These are phyloP conservation scores for Strigamia transsilvanica DNA, from an alignment of 2,888 invertebrate species.

Conservation along the genomic window DNA sequence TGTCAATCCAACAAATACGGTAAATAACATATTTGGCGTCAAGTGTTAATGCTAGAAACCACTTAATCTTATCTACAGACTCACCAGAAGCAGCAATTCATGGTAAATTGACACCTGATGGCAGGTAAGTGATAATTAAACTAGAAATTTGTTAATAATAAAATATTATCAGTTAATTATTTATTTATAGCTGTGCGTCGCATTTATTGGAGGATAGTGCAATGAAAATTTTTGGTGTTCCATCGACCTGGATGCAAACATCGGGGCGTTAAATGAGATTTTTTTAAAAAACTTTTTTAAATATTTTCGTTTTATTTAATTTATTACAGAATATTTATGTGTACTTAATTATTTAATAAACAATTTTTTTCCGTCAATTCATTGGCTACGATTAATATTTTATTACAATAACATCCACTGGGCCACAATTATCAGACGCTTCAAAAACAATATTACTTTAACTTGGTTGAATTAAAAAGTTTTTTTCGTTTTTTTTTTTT, in stretches of 20 bases:
- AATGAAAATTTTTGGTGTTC: constrained; percentile 56
- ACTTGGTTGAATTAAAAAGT: neutral
- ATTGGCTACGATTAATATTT: constrained; percentile 10
- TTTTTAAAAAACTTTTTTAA: neutral
- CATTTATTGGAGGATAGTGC: constrained; percentile 51
- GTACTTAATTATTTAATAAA: constrained; percentile 33
- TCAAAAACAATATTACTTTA: neutral
- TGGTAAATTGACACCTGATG: neutral
- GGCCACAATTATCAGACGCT: constrained; percentile 3
- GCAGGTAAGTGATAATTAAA: neutral
- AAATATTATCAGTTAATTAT: too few relatives aligned
- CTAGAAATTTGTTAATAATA: too few relatives aligned
- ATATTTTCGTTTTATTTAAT: neutral
- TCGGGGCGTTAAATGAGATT: neutral
- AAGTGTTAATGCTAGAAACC: too few relatives aligned
- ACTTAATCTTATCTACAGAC: neutral
- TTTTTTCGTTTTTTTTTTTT: too few relatives aligned
- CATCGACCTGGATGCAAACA: constrained; percentile 50
- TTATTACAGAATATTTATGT: constrained; percentile 11
- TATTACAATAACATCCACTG: constrained; percentile 38
- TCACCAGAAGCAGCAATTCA: neutral
- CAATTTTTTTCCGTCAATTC: neutral
- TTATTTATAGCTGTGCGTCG: constrained; percentile 3
- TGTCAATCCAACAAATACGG: neutral
- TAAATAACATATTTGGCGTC: neutral